phyloP scores from a whole-genome alignment of 2,888 invertebrate genomes.

The Odontocerum albicorne region DNA sequence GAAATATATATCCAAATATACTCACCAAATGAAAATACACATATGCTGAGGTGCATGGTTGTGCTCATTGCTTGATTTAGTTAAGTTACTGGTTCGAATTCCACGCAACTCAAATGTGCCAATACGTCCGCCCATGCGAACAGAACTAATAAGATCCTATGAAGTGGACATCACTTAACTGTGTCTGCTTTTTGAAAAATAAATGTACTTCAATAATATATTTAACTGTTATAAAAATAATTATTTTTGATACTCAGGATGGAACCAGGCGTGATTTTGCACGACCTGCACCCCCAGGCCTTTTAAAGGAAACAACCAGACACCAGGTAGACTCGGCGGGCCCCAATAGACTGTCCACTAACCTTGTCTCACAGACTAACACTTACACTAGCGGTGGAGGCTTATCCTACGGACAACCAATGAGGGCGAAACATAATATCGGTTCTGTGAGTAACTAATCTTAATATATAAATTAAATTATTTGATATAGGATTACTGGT shows the following conservation, averaged over 20 bases:
- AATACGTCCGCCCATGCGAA: background rate
- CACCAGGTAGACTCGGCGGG: background rate
- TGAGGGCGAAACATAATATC: slow-evolving; percentile 30
- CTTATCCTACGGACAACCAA: slow-evolving; percentile 26
- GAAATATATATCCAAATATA: no score
- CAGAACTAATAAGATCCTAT: no score
- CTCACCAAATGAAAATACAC: no score
- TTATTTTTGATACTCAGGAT: slow-evolving; percentile 11
- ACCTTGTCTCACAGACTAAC: slow-evolving; percentile 2
- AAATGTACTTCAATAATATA: no score
- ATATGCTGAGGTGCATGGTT: no score
- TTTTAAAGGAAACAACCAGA: background rate
- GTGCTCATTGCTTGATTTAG: no score
- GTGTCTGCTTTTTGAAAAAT: background rate
- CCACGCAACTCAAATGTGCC: background rate
- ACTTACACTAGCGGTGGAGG: slow-evolving; percentile 19
- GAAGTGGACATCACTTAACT: no score
- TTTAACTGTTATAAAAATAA: no score
- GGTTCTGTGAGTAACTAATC: slow-evolving; percentile 20
- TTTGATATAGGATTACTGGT: no score
- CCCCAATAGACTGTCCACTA: background rate
- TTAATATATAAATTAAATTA: no score
- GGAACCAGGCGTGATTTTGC: slow-evolving; percentile 20
- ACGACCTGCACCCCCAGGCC: slow-evolving; percentile 11
- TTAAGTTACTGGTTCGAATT: no score